phyloP scores from a whole-genome alignment of 2,797 vertebrate species.

The Perdix hodgsoniae region DNA sequence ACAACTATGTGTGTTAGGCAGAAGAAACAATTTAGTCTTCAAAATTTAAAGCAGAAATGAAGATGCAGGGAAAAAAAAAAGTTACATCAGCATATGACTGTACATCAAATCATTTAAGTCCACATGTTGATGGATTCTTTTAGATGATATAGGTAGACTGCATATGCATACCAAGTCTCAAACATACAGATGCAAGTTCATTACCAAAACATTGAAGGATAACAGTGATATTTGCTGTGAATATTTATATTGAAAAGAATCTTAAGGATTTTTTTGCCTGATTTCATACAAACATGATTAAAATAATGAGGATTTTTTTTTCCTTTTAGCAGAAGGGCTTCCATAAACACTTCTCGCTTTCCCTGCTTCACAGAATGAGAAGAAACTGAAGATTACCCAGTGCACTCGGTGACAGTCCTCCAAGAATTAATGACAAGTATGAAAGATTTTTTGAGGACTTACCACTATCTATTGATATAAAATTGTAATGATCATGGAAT shows the following conservation, averaged over 20 bases:
- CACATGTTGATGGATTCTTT: not conserved
- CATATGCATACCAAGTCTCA: not conserved
- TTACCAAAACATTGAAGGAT: not conserved
- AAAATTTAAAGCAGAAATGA: conserved; percentile 7
- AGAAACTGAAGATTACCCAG: not conserved
- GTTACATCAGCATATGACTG: not conserved
- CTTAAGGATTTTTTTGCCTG: not conserved
- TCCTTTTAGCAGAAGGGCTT: not conserved
- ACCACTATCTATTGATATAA: not conserved
- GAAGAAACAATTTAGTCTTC: conserved; percentile 27
- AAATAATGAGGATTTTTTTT: not conserved
- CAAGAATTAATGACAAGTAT: not conserved
- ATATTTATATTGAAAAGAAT: not conserved
- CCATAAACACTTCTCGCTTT: not conserved
- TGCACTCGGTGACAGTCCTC: not conserved
- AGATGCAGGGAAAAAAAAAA: not conserved
- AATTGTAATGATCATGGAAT: not conserved
- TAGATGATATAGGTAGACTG: rapidly evolving
- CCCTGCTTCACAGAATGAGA: not conserved
- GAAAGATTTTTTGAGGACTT: not conserved
- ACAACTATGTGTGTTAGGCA: conserved; percentile 35
- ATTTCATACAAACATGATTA: not conserved
- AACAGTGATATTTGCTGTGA: not conserved
- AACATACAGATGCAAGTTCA: not conserved
- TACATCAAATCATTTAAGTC: not conserved